A percentile compares a stretch with the other conserved stretches of the same genome.
Conservation (phyloP, 2,888 invertebrate species). For the Chorisops tibialis region DNA sequence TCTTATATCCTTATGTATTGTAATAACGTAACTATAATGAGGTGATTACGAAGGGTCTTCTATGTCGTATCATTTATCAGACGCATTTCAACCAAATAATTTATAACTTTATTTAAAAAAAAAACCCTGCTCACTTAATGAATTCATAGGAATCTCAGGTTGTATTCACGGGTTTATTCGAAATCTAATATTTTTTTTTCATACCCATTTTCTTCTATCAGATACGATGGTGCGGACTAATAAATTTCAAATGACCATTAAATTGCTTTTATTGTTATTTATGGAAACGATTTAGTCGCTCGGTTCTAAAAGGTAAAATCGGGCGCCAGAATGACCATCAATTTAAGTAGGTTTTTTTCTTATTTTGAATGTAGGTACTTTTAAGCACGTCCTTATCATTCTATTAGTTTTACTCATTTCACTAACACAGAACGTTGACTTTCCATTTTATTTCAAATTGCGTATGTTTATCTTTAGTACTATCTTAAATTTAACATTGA, state of each 20-base stretch:
- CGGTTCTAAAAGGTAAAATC: background rate
- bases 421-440: no score
- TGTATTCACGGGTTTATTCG: background rate
- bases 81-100: background rate
- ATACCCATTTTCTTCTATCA: background rate
- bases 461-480: no score
- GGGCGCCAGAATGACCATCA: no score
- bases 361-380: no score
- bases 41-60: slow-evolving; percentile 15
- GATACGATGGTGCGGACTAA: background rate
- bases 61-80: background rate
- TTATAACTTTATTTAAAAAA: background rate
- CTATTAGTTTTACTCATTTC: no score
- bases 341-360: no score
- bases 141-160: background rate
- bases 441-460: no score
- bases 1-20: slow-evolving; percentile 5
- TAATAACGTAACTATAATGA: slow-evolving; percentile 20
- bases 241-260: slow-evolving; percentile 24
- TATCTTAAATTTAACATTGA: no score
- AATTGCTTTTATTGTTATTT: slow-evolving; percentile 24
- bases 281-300: slow-evolving; percentile 12
- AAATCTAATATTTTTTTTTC: background rate
- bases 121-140: background rate
- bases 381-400: no score